Base-by-base conservation (phyloP, 1,140 invertebrate genomes). In the Dendroctonus ponderosae region DNA sequence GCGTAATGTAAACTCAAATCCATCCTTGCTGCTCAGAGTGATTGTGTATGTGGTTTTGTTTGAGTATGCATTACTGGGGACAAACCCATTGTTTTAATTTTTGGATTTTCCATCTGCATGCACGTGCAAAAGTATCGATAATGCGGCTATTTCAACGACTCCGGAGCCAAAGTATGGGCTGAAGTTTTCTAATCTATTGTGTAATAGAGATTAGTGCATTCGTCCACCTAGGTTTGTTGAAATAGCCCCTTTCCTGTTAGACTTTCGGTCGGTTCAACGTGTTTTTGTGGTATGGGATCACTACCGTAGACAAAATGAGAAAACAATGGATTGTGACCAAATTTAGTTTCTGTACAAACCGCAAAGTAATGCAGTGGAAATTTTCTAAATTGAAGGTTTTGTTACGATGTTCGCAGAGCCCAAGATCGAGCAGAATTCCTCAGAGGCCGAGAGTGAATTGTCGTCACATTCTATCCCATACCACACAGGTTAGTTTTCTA, bases 371-470 rank as follows among this genome's bases (percentile, higher is more conserved):
- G 7, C 26, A 38, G 58, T 41, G 57, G 42, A 46, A 26, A 49
- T 67, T 68, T 68, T 68, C 61, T 67, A 67, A 67, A 67, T 68
- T 68, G 58, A 68, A 68, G 61, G 66, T 68, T 62, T 62, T 63
- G 59, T 70, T 71, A 67, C 70, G 68, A 71, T 76, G 72, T 77
- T 78, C 76, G 70, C 78, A 78, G 78, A 79, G 72, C 72, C 72
- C 68, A 79, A 79, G 75, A 73, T 78, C 70, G 78, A 79, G 76
- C 77, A 75, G 71, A 86, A 86, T 80, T 87, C 87, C 80, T 87
- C 87, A 75, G 89, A 89, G 82, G 89, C 87, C 81, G 90, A 91
- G 82, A 89, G 87, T 82, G 88, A 89, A 84, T 84, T 89, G 79
- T 89, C 88, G 79, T 90, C 87, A 82, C 86, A 89, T 81, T 88